Conservation (phyloP, 2,113 vertebrate species). For the Martes martes region DNA sequence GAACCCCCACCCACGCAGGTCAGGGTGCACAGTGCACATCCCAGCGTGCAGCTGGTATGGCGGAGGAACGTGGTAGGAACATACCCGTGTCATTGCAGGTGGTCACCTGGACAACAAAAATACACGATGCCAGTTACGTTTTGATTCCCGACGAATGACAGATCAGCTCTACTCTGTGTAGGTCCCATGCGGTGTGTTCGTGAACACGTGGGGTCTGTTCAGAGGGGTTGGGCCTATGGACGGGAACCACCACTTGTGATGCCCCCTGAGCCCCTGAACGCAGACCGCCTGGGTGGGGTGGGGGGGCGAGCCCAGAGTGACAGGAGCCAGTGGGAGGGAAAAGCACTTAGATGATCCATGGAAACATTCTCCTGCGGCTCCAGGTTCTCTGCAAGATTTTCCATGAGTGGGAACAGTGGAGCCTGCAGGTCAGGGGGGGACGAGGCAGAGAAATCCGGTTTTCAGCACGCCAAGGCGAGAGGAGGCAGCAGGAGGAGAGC, state of each 20-base stretch:
- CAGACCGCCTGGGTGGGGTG: not conserved
- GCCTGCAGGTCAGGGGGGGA: not conserved
- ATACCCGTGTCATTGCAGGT: not conserved
- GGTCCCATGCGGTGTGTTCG: not conserved
- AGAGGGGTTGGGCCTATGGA: not conserved
- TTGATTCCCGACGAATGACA: not conserved
- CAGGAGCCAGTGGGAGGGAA: not conserved
- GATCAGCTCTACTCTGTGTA: not conserved
- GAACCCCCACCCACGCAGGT: accelerated
- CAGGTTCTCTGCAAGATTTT: not conserved
- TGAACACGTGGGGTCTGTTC: not conserved
- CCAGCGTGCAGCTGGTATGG: no score
- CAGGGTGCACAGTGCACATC: no score
- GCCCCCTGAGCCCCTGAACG: not conserved
- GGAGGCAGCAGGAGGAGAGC: not conserved
- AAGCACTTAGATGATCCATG: not conserved
- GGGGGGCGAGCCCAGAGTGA: not conserved
- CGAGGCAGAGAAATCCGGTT: not conserved
- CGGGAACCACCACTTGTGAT: not conserved
- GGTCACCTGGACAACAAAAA: no score
- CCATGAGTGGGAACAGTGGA: not conserved
- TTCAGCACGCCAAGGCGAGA: no score
- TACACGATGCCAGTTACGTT: not conserved
- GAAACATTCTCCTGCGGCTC: not conserved
- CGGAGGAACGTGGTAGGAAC: not conserved